Conservation (phyloP, 2,113 vertebrate species). For the Pollimyrus isidori region DNA sequence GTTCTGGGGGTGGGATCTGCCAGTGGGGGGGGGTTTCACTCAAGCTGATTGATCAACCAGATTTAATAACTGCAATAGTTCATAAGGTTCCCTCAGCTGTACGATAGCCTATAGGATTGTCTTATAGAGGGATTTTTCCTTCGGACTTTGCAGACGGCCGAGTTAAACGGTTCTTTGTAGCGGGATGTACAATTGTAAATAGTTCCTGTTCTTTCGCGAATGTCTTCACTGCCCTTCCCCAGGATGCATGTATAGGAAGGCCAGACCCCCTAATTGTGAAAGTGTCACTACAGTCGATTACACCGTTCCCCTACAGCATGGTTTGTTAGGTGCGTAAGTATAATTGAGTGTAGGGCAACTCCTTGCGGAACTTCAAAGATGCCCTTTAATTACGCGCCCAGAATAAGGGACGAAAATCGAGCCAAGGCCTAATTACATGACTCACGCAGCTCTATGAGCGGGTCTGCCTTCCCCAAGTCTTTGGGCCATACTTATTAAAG, state of each 20-base stretch:
- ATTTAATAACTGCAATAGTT: no score
- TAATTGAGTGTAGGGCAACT: conserved; percentile 1
- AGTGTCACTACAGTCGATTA: background rate
- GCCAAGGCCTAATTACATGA: conserved; percentile 18
- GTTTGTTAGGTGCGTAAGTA: background rate
- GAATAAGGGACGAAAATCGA: background rate
- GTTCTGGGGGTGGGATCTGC: no score
- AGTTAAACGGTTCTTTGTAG: background rate
- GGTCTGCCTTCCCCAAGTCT: background rate
- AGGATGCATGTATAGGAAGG: background rate
- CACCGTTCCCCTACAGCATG: background rate
- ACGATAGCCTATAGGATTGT: background rate
- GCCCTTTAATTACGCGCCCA: conserved; percentile 16
- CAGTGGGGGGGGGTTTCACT: no score
- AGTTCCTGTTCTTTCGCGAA: background rate
- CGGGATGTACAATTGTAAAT: background rate
- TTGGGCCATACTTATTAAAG: conserved; percentile 18
- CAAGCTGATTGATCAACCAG: no score
- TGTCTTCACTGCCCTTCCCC: background rate
- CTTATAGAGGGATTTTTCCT: background rate
- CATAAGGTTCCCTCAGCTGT: no score
- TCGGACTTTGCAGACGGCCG: background rate
- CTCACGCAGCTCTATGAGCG: background rate
- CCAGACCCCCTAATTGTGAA: background rate
- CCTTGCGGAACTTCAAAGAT: conserved; percentile 10